These are phyloP conservation scores for Ectobius pallidus DNA, from an alignment of 2,888 invertebrate genomes.

Conservation along the genomic window DNA sequence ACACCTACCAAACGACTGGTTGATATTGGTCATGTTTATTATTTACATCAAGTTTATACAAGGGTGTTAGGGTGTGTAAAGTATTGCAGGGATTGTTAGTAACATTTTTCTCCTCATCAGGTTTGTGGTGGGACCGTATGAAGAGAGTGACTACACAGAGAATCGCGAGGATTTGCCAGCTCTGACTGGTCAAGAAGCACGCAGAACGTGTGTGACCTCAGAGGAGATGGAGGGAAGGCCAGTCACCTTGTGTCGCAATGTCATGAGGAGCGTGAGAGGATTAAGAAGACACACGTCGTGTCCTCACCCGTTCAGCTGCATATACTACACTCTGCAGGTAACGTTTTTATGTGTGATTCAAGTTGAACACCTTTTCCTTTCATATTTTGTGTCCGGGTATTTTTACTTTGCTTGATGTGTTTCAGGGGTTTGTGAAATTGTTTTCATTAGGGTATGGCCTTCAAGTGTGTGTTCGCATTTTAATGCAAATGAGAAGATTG, in stretches of 20 bases:
- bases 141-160: conserved; percentile 50
- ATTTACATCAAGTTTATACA: too few relatives aligned
- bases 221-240: background rate
- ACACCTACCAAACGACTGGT: too few relatives aligned
- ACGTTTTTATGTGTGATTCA: conserved; percentile 37
- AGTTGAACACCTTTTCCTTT: too few relatives aligned
- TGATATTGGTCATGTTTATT: too few relatives aligned
- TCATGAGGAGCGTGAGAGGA: conserved; percentile 54
- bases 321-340: conserved; percentile 63
- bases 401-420: conserved; percentile 42
- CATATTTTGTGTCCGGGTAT: too few relatives aligned
- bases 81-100: too few relatives aligned
- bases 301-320: conserved; percentile 68
- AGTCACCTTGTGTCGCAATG: background rate
- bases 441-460: conserved; percentile 67
- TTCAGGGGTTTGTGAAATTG: conserved; percentile 63
- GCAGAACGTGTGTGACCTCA: background rate
- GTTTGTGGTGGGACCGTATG: conserved; percentile 67
- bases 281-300: conserved; percentile 60
- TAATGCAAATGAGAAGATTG: conserved; percentile 63
- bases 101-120: too few relatives aligned
- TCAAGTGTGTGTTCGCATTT: conserved; percentile 64
- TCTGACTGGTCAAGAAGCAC: background rate
- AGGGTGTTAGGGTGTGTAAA: too few relatives aligned
- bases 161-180: conserved; percentile 38